A percentile compares a stretch with the other conserved stretches of the same genome.
Evolutionary conservation across 2,888 invertebrate species (phyloP).

Genomic region (Eretmocerus hayati): DNA sequence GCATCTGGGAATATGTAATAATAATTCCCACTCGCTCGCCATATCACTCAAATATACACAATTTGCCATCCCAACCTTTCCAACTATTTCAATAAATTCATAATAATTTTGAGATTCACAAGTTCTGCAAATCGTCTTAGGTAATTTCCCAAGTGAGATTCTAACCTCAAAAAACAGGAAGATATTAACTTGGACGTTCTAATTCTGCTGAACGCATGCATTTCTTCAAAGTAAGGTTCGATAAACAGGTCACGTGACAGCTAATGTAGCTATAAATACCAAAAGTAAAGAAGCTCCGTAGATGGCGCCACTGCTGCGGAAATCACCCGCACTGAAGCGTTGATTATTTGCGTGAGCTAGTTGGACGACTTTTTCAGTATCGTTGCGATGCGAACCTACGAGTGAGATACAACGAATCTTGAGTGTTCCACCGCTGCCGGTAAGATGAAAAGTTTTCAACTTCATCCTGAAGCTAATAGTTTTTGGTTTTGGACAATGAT

Average conservation of each 20-base stretch:
- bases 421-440: conserved; percentile 25
- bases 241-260: conserved; percentile 31
- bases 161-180: not conserved
- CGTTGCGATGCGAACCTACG: conserved; percentile 29
- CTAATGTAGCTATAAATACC: conserved; percentile 10
- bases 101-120: not conserved
- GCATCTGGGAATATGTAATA: too few relatives aligned
- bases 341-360: conserved; percentile 35
- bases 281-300: conserved; percentile 3
- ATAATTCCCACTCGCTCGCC: too few relatives aligned
- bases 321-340: conserved; percentile 33
- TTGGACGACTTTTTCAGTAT: conserved; percentile 25
- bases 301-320: conserved; percentile 19
- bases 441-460: conserved; percentile 31
- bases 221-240: too few relatives aligned
- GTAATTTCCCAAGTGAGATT: not conserved
- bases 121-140: not conserved
- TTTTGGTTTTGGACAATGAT: too few relatives aligned
- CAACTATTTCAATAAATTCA: too few relatives aligned
- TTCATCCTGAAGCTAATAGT: conserved; percentile 36
- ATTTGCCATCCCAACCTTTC: too few relatives aligned
- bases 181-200: not conserved
- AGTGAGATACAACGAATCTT: conserved; percentile 33
- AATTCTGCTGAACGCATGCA: too few relatives aligned
- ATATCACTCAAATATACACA: too few relatives aligned